A percentile compares a stretch with the other conserved stretches of the same genome.
Evolutionary conservation across 2,888 invertebrate species (phyloP).

Genomic region (Brachypalpus laphriformis): DNA sequence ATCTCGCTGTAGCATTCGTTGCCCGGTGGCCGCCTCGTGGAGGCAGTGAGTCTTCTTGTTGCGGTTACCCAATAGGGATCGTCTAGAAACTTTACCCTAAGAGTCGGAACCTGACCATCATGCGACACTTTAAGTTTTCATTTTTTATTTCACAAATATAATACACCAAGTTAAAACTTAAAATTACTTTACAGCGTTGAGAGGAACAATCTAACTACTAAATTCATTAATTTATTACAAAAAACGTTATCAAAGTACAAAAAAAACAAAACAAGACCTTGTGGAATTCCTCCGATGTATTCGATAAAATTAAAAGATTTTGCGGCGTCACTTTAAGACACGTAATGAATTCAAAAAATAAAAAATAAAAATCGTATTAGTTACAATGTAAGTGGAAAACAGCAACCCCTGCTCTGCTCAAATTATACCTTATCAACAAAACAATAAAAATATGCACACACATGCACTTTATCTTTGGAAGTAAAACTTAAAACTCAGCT

Average conservation of each 20-base stretch:
- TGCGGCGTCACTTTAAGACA: neutral
- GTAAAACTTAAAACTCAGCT: slow-evolving; percentile 86
- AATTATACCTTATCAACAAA: slow-evolving; percentile 10
- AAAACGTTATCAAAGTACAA: slow-evolving; percentile 3
- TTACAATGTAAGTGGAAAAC: neutral
- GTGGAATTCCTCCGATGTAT: neutral
- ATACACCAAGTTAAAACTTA: neutral
- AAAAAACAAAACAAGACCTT: neutral
- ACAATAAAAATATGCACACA: neutral
- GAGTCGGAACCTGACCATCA: no score
- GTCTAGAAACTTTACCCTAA: no score
- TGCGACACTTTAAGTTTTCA: neutral
- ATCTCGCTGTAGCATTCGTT: no score
- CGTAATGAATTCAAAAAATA: slow-evolving; percentile 1
- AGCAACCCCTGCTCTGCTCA: neutral
- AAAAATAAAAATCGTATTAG: neutral
- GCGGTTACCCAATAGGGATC: no score
- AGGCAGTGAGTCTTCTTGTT: no score
- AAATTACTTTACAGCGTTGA: neutral
- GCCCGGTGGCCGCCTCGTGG: no score
- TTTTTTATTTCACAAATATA: slow-evolving; percentile 19
- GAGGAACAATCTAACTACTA: neutral
- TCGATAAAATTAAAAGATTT: neutral
- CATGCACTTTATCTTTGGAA: slow-evolving; percentile 4
- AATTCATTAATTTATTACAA: slow-evolving; percentile 1